Percentiles rank a stretch among this genome's conserved stretches.
Evolutionary conservation across 1,140 invertebrate species (phyloP).

Genomic region (Leptopilina clavipes): DNA sequence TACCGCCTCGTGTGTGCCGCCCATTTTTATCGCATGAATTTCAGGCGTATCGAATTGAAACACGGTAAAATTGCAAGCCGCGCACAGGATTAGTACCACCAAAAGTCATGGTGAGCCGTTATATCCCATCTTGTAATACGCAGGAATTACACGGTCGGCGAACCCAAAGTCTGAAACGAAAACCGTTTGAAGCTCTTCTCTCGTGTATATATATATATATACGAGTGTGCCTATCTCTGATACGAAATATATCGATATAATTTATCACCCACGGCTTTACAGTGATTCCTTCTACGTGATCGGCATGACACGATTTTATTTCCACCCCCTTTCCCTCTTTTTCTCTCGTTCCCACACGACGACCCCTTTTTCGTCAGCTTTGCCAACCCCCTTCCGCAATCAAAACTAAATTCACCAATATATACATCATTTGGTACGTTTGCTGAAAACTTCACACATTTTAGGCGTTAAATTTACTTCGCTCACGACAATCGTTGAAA

Average conservation of each 20-base stretch:
- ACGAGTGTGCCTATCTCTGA: background rate
- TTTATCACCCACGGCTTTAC: conserved; percentile 15
- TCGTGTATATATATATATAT: too few relatives aligned
- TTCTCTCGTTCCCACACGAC: too few relatives aligned
- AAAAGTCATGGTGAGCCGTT: conserved; percentile 6
- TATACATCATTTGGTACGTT: background rate
- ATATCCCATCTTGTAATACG: conserved; percentile 7
- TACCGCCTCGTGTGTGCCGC: background rate
- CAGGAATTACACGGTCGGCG: conserved; percentile 20
- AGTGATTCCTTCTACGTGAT: conserved; percentile 11
- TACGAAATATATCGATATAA: conserved; percentile 21
- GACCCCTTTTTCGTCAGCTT: too few relatives aligned
- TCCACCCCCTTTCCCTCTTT: background rate
- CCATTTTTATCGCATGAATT: conserved; percentile 13
- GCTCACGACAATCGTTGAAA: too few relatives aligned
- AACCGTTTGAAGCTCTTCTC: conserved; percentile 13
- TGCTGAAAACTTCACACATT: background rate
- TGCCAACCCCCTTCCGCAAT: background rate
- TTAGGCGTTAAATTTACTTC: too few relatives aligned
- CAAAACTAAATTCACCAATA: conserved; percentile 8
- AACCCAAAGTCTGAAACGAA: conserved; percentile 2
- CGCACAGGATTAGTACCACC: conserved; percentile 15
- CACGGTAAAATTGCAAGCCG: background rate
- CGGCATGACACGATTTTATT: conserved; percentile 16
- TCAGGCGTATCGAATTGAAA: conserved; percentile 11